These are phyloP conservation scores for Sebastes goodei DNA, from an alignment of 2,797 vertebrate genomes.

Conservation along the genomic window DNA sequence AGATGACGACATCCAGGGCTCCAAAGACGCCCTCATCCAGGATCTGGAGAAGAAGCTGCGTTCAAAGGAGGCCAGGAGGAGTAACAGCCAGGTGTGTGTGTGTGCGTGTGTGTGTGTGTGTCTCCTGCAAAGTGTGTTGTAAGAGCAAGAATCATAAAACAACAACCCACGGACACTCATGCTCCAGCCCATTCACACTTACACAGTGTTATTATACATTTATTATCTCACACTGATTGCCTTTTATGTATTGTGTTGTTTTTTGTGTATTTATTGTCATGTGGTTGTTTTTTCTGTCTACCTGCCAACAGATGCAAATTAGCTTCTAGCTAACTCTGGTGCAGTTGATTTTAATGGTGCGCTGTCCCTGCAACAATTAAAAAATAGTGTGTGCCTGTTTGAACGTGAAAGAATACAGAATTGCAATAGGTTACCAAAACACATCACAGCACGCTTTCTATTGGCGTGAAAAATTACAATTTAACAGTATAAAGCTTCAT, in stretches of 20 bases:
- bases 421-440: neutral
- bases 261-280: too few relatives aligned
- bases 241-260: too few relatives aligned
- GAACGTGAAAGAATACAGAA: neutral
- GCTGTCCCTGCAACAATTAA: too few relatives aligned
- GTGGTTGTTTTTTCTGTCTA: too few relatives aligned
- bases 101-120: neutral
- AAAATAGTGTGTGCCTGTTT: constrained; percentile 13
- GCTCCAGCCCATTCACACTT: neutral
- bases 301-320: too few relatives aligned
- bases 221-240: neutral
- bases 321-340: neutral
- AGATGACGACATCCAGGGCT: constrained; percentile 93
- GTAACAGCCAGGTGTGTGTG: constrained; percentile 84
- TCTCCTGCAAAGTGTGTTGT: neutral
- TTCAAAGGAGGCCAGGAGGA: constrained; percentile 89
- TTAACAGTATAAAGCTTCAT: constrained; percentile 26
- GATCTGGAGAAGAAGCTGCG: constrained; percentile 95
- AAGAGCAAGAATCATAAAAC: neutral
- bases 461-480: neutral
- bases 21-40: constrained; percentile 96
- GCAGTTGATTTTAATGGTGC: neutral
- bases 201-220: neutral
- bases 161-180: neutral
- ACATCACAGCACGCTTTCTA: neutral